Conservation (phyloP, 2,888 invertebrate species). For the Dryococelus australis region DNA sequence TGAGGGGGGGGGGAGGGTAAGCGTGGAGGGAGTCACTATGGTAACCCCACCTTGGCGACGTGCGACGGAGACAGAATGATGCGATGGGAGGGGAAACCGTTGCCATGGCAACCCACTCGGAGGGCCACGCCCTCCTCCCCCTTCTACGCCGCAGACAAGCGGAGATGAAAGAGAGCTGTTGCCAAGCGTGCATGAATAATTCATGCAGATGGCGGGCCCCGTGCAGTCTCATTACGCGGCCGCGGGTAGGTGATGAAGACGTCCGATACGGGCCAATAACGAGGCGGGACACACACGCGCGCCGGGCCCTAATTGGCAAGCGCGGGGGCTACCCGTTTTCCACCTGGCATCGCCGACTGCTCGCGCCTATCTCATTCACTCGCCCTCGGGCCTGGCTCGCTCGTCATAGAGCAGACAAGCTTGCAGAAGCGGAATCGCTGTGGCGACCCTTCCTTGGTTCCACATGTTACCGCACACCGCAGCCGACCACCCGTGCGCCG, state of each 20-base stretch:
- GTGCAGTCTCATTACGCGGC: background rate
- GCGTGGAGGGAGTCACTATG: background rate
- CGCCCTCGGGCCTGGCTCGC: too few species aligned
- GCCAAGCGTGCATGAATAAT: background rate
- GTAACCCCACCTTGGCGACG: background rate
- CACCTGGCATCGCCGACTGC: background rate
- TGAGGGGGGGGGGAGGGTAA: too few species aligned
- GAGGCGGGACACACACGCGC: too few species aligned
- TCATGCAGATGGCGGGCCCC: background rate
- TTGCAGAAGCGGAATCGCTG: too few species aligned
- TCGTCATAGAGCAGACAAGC: too few species aligned
- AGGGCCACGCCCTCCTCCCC: background rate
- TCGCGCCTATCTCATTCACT: too few species aligned
- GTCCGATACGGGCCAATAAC: too few species aligned
- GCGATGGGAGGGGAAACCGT: background rate
- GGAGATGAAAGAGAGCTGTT: background rate
- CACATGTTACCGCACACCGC: too few species aligned
- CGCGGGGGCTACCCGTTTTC: background rate
- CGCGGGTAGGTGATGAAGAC: background rate
- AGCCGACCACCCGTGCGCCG: too few species aligned
- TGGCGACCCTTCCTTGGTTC: too few species aligned
- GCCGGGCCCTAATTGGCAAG: background rate
- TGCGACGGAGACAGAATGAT: background rate
- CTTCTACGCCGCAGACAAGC: background rate
- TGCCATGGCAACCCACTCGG: background rate